Percentiles rank a stretch among this genome's conserved stretches.
Evolutionary conservation across 2,797 vertebrate species (phyloP).

Genomic region (Fratercula arctica): DNA sequence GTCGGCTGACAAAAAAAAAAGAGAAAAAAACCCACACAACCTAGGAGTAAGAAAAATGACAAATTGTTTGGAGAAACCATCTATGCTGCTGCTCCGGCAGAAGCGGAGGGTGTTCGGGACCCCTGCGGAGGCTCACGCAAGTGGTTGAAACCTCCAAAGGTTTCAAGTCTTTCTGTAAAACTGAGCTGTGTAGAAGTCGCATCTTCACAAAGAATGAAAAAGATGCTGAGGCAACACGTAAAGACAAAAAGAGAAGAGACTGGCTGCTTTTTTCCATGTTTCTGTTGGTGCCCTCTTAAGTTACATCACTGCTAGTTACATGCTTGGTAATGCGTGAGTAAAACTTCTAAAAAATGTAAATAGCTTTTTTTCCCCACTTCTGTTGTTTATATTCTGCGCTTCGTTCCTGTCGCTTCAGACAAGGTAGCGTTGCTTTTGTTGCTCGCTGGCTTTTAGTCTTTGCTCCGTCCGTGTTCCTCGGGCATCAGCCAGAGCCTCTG

Average conservation of each 20-base stretch:
- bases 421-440: background rate
- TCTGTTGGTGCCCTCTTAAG: background rate
- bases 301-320: background rate
- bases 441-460: background rate
- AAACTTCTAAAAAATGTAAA: background rate
- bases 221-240: background rate
- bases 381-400: background rate
- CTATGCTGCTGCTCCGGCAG: background rate
- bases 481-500: background rate
- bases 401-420: background rate
- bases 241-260: background rate
- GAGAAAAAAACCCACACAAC: background rate
- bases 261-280: background rate
- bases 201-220: background rate
- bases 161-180: background rate
- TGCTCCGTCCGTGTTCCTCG: background rate
- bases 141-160: background rate
- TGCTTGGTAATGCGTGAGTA: background rate
- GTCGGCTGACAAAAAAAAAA: background rate
- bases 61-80: background rate
- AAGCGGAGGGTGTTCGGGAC: background rate
- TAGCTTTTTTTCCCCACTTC: background rate
- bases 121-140: background rate
- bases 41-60: background rate
- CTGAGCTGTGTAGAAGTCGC: background rate